Percentiles rank a stretch among this genome's conserved stretches.
phyloP scores from a whole-genome alignment of 1,140 invertebrate species.

The Tetragonula clypearis region DNA sequence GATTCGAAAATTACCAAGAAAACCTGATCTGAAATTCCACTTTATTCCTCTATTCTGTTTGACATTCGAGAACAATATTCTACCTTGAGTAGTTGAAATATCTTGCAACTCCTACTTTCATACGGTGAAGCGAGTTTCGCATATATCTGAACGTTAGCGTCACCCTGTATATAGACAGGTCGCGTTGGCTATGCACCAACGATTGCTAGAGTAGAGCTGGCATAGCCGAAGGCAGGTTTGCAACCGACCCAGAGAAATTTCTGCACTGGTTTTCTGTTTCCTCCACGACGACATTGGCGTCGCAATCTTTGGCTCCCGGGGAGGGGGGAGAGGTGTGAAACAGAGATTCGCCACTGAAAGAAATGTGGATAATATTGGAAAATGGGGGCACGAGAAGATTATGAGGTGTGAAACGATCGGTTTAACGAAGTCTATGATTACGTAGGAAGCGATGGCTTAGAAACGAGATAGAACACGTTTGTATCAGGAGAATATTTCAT shows the following conservation, averaged over 20 bases:
- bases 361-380: neutral
- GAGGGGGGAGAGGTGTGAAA: too few species aligned
- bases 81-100: too few species aligned
- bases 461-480: too few species aligned
- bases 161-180: slow-evolving; percentile 39
- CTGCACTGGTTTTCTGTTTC: neutral
- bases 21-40: too few species aligned
- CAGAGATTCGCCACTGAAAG: neutral
- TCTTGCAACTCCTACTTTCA: neutral
- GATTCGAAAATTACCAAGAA: too few species aligned
- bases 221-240: neutral
- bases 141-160: neutral
- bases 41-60: too few species aligned
- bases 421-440: too few species aligned
- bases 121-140: neutral
- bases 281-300: neutral
- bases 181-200: slow-evolving; percentile 9
- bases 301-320: neutral
- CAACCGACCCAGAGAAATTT: slow-evolving; percentile 22
- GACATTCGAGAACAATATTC: too few species aligned
- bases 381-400: too few species aligned
- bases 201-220: neutral
- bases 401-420: too few species aligned
- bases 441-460: too few species aligned
- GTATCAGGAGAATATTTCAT: too few species aligned